These are phyloP conservation scores for Diploscapter pachys DNA, from an alignment of 1,140 invertebrate genomes.

Conservation along the genomic window DNA sequence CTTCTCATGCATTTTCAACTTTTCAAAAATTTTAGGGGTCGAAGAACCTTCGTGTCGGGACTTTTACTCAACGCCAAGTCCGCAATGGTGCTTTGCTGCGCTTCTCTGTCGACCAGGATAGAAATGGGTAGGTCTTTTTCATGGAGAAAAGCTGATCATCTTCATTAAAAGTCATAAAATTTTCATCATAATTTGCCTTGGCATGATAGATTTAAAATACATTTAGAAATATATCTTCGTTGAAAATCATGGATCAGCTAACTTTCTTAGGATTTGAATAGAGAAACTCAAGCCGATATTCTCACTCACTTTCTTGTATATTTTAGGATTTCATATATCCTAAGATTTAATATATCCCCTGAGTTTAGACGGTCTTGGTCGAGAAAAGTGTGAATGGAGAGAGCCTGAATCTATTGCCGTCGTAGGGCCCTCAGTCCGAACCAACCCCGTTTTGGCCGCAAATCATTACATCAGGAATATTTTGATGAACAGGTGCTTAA, in stretches of 20 bases:
- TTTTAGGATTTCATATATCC: too few relatives aligned
- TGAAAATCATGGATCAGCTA: too few relatives aligned
- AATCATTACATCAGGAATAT: conserved; percentile 33
- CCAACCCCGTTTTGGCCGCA: conserved; percentile 28
- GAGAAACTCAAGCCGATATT: too few relatives aligned
- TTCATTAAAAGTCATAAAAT: background rate
- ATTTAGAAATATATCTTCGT: too few relatives aligned
- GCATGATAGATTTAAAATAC: too few relatives aligned
- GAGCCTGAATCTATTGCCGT: conserved; percentile 30
- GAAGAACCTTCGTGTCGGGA: conserved; percentile 38
- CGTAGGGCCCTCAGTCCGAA: conserved; percentile 34
- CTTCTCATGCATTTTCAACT: too few relatives aligned
- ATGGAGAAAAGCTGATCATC: conserved; percentile 5
- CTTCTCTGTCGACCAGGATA: conserved; percentile 34
- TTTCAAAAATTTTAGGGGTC: conserved; percentile 16
- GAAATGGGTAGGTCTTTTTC: conserved; percentile 22
- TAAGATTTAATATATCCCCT: background rate
- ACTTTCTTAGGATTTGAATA: too few relatives aligned
- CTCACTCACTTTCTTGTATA: too few relatives aligned
- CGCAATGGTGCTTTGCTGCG: conserved; percentile 39
- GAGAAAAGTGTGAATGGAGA: conserved; percentile 34
- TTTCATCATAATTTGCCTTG: too few relatives aligned
- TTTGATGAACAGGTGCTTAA: too few relatives aligned
- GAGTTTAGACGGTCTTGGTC: conserved; percentile 23
- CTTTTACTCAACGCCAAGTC: conserved; percentile 32